Base-by-base conservation (phyloP, 1,140 invertebrate species). In the Platyscapa corneri region DNA sequence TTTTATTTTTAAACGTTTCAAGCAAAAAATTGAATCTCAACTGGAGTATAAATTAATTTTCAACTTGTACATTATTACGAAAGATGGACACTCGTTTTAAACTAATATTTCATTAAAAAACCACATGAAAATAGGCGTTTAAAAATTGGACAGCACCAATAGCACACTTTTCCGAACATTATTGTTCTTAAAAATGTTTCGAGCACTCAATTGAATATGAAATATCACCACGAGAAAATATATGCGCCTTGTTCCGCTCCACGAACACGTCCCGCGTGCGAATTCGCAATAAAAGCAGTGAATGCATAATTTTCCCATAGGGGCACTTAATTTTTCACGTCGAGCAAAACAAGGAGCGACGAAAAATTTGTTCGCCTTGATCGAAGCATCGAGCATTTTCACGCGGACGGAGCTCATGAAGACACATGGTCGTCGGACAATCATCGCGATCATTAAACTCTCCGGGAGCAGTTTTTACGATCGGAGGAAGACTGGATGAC, bases 401-500 rank as follows among this genome's bases (percentile, higher is more conserved):
- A 14, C 56, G 78, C 60, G 20, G 20, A 37, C 18, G 67, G 6
- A 6, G 32, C 20, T 74, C n/a, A 42, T 42, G 70, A 42, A 64
- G 82, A 75, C 74, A 76, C n/a, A 78, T 42, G 74, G 23, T 14
- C 32, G 8, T 23, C 39, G 60, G 16, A 37, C 20, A 42, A 67
- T 56, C 76, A 30, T 70, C 60, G 65, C 46, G 32, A 77, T 34
- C 75, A 56, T 53, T 77, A 56, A 77, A 56, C 75, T 77, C 49
- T 34, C 70, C 74, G 32, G 60, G 18, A 20, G 72, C 72, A 67
- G 56, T 83, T 86, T 86, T 86, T 86, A 77, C 74, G 64, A 77
- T 64, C 64, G 6, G 30, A 53, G 42, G 3, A 39, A 39, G 23
- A 74, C 37, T 23, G 18, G n/a, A n/a, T n/a, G n/a, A n/a, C n/a